phyloP scores from a whole-genome alignment of 2,113 vertebrate species.

The Oreochromis aureus region DNA sequence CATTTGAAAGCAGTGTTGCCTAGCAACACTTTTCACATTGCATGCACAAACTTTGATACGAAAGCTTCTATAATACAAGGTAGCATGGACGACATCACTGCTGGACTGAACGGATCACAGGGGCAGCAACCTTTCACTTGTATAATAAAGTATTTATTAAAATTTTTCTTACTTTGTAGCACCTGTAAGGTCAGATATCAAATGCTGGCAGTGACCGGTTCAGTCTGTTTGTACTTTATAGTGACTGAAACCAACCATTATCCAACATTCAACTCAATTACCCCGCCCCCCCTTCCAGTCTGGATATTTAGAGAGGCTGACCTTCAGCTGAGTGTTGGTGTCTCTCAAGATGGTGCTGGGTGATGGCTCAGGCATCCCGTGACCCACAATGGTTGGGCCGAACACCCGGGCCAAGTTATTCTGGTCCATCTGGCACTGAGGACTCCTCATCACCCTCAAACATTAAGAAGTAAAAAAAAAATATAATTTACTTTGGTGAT shows the following conservation, averaged over 20 bases:
- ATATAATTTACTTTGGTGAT: neutral
- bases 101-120: neutral
- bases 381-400: constrained; percentile 81
- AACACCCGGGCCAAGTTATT: constrained; percentile 80
- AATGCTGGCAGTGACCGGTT: neutral
- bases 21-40: neutral
- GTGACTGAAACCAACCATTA: neutral
- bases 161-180: neutral
- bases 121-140: too few species aligned
- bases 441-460: constrained; percentile 72
- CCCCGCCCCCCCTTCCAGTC: fast-evolving
- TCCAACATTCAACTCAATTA: neutral
- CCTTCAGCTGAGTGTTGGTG: constrained; percentile 76
- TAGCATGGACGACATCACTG: neutral
- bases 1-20: neutral
- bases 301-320: neutral
- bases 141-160: too few species aligned
- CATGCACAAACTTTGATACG: neutral
- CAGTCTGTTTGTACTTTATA: neutral
- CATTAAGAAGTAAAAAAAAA: neutral
- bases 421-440: constrained; percentile 78
- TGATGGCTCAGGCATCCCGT: constrained; percentile 73
- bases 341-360: constrained; percentile 78
- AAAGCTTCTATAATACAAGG: neutral
- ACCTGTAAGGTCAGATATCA: neutral